Evolutionary conservation across 2,113 vertebrate species (phyloP).

Genomic region (Crotalus viridis): DNA sequence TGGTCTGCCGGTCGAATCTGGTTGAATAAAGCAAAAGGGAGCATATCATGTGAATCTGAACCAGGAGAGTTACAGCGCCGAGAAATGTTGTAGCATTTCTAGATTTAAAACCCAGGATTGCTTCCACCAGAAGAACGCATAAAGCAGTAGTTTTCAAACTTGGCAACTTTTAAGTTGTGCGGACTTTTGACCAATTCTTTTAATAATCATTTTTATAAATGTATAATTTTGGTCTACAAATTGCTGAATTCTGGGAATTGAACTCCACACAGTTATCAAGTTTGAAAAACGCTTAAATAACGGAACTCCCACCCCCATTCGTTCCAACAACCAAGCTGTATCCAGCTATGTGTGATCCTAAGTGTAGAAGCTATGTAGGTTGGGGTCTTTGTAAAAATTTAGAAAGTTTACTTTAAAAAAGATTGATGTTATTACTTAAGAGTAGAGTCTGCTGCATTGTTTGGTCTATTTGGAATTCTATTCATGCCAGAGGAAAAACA

Average conservation of each 20-base stretch:
- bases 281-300: not conserved
- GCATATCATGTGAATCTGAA: not conserved
- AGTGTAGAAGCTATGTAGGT: not conserved
- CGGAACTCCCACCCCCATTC: accelerated
- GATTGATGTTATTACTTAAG: not conserved
- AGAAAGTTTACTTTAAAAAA: not conserved
- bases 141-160: not conserved
- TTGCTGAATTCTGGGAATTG: not conserved
- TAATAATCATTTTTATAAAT: not conserved
- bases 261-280: not conserved
- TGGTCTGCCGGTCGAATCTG: not conserved
- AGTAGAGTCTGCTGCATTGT: not conserved
- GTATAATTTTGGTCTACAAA: not conserved
- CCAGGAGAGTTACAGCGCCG: not conserved
- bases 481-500: not conserved
- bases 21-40: not conserved
- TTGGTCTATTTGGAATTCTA: not conserved
- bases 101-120: not conserved
- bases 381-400: not conserved
- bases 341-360: not conserved
- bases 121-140: not conserved
- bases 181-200: not conserved
- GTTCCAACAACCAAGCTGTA: not conserved
- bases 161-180: not conserved
- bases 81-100: not conserved